Base-by-base conservation (phyloP, 2,888 invertebrate species). In the Cheilosia soror region DNA sequence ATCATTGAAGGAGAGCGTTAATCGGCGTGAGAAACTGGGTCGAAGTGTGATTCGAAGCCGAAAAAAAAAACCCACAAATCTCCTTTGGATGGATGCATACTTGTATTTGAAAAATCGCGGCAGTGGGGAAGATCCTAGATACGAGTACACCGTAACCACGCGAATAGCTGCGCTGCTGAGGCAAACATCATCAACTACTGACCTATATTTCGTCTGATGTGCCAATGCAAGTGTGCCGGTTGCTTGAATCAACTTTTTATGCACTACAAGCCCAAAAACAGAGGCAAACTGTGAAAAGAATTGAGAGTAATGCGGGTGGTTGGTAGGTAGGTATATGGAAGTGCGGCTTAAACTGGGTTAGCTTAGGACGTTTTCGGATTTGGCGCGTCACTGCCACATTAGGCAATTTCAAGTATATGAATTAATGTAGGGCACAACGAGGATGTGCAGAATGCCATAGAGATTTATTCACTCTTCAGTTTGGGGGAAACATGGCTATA, bases 331-430 rank as follows among this genome's bases (percentile, higher is more conserved):
- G 9, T n/a, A 37, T 6, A 13, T 60, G 40, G 25, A 40, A 40
- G 51, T 9, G 60, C 13, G 42, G 11, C n/a, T 29, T 49, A 81
- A 85, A 81, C 77, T 81, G 63, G 85, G 81, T 85, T 81, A 81
- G 68, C 58, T 84, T 60, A 84, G 84, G 65, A 75, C 27, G 47
- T 33, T 66, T 49, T 40, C 29, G 62, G 71, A 76, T 68, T 84
- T 81, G 85, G 72, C 85, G 85, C 76, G 81, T 77, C 85, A 77
- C 77, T 85, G 76, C 81, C 72, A 81, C 81, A 85, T 81, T 81
- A 81, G 81, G 72, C 81, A 85, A 85, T 81, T 81, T 63, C 72
- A 72, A 72, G 62, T 77, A 72, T 77, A 76, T 76, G 81, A 80
- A 85, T 77, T 55, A 68, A 81, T 81, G 84, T 84, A 66, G 80